Evolutionary conservation across 1,140 invertebrate genomes (phyloP), one percentile per base, ranked within the genome.

Genomic region (Zaprionus ghesquierei): DNA sequence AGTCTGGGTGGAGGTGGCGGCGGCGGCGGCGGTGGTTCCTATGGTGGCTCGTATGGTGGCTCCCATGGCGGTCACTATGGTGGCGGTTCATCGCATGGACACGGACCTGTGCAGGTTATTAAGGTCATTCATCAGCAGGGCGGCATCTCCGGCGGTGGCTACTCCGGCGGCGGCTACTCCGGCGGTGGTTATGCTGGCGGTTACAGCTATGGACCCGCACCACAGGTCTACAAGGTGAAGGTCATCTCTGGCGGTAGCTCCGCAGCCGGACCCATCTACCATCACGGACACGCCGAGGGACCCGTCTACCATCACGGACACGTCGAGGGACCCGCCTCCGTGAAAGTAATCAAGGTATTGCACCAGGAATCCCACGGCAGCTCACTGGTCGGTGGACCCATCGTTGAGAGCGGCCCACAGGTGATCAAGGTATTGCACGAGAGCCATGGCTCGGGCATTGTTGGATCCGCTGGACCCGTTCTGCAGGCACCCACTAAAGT

Each of bases 221-320:
- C 82, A 25, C 79, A 84, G 66, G 73, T 90, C 22, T 81, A 79
- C 71, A 89, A 90, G 31, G 86, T 89, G 23, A 89, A 89, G 62
- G 84, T 89, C 15, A 81, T 89, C 46, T 89, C 84, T 5, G 76
- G 76, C 5, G 71, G 69, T 44, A n/a, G 44, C 27, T 65, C 25
- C 8, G 22, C 41, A 5, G 76, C 51, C 15, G 80, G 31, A 5
- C 69, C 77, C 56, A 50, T 68, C 35, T 76, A 69, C 41, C 59
- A 74, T 22, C 38, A 35, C 25, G 25, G 5, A 49, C 75, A 55
- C 8, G 22, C 41, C 5, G 76, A 49, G n/a, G n/a, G n/a, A n/a
- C n/a, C n/a, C n/a, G n/a, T n/a, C n/a, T n/a, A n/a, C n/a, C n/a
- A n/a, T n/a, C n/a, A n/a, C n/a, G n/a, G n/a, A n/a, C 25, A 33